Evolutionary conservation across 2,113 vertebrate genomes (phyloP).

Genomic region (Barbus barbus): DNA sequence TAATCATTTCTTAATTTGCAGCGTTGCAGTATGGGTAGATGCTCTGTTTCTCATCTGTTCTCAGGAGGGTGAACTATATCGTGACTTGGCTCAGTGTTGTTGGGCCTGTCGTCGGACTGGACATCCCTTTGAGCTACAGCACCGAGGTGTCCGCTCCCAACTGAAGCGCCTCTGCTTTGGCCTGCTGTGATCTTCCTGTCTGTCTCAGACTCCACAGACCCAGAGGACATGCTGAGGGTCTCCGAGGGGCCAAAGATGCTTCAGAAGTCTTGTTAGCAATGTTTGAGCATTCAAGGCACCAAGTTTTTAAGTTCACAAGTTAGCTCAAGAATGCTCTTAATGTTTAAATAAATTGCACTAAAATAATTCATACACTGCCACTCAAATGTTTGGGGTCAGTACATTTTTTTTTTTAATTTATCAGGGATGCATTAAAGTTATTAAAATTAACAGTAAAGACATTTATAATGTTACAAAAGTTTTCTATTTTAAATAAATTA

Average conservation of each 20-base stretch:
- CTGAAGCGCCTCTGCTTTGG: background rate
- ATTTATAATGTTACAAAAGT: too few species aligned
- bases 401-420: background rate
- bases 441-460: too few species aligned
- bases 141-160: slow-evolving; percentile 39
- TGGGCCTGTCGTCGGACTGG: slow-evolving; percentile 74
- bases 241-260: background rate
- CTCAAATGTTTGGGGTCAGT: background rate
- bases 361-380: background rate
- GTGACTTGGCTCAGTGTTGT: slow-evolving; percentile 76
- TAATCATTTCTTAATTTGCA: background rate
- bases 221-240: background rate
- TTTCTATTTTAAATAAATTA: too few species aligned
- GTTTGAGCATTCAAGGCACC: background rate
- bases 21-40: background rate
- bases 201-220: background rate
- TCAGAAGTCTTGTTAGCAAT: background rate
- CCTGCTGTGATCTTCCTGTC: background rate
- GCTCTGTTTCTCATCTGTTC: slow-evolving; percentile 7
- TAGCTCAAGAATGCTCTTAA: background rate
- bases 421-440: background rate
- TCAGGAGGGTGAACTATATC: slow-evolving; percentile 73
- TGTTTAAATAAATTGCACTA: background rate
- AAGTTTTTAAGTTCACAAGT: background rate
- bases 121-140: slow-evolving; percentile 69